phyloP scores from a whole-genome alignment of 2,113 vertebrate genomes.

The Urocynchramus pylzowi region DNA sequence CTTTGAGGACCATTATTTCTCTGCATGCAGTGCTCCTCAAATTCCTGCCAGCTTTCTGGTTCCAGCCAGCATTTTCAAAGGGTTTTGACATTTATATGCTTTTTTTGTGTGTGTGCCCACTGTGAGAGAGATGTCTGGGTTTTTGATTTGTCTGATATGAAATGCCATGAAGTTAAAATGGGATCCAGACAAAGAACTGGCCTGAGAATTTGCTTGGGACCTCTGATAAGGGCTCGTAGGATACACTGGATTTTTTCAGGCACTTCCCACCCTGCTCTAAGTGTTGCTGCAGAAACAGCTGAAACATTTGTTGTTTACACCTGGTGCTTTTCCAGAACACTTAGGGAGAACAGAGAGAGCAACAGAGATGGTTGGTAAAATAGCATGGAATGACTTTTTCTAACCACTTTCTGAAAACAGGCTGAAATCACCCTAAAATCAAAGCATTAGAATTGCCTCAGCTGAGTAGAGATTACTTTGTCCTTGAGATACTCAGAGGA shows the following conservation, averaged over 20 bases:
- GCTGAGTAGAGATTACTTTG: neutral
- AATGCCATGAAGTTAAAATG: neutral
- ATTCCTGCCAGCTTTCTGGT: neutral
- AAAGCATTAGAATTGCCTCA: neutral
- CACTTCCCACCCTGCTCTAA: neutral
- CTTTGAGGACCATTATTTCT: neutral
- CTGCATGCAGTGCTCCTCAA: neutral
- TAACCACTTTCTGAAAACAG: neutral
- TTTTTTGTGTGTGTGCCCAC: neutral
- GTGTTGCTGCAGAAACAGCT: neutral
- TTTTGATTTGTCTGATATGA: neutral
- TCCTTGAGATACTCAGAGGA: neutral
- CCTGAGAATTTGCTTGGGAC: neutral
- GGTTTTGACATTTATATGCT: neutral
- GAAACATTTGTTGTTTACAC: fast-evolving
- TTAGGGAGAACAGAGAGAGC: neutral
- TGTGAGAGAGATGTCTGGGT: neutral
- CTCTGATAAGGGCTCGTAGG: neutral
- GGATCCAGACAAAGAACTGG: neutral
- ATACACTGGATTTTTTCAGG: neutral
- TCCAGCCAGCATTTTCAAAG: neutral
- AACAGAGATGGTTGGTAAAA: neutral
- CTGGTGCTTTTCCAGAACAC: neutral
- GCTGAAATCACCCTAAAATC: neutral
- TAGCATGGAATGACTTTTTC: neutral